phyloP scores from a whole-genome alignment of 1,140 invertebrate genomes.

The Asbolus verrucosus region DNA sequence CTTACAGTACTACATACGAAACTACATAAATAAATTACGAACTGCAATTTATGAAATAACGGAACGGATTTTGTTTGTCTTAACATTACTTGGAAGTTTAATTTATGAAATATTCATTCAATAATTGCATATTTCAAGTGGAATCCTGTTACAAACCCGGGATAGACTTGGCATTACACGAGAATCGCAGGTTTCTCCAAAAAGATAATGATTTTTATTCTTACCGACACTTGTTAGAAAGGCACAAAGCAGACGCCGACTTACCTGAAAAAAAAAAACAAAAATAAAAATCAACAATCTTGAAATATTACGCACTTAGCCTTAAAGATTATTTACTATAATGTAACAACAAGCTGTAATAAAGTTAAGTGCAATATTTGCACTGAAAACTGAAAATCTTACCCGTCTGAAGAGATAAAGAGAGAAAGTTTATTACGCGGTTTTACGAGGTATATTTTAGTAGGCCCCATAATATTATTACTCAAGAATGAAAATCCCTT shows the following conservation, averaged over 20 bases:
- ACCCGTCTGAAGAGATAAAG: conserved; percentile 41
- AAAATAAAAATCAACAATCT: conserved; percentile 1
- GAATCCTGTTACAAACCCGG: conserved; percentile 9
- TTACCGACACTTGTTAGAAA: conserved; percentile 3
- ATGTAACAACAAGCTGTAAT: conserved; percentile 19
- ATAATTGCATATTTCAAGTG: conserved; percentile 42
- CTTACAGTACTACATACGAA: conserved; percentile 40
- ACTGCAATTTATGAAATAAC: conserved; percentile 45
- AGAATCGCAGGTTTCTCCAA: no score
- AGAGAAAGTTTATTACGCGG: conserved; percentile 48
- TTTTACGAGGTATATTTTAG: conserved; percentile 47
- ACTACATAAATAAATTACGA: conserved; percentile 43
- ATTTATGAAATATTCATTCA: conserved; percentile 43
- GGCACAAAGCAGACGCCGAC: no score
- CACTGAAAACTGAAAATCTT: conserved; percentile 14
- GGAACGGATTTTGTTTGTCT: conserved; percentile 46
- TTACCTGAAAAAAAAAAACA: conserved; percentile 39
- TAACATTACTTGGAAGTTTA: conserved; percentile 42
- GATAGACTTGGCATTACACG: no score
- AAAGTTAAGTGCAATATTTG: conserved; percentile 41
- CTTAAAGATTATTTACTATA: conserved; percentile 8
- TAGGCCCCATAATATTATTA: conserved; percentile 23
- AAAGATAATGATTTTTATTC: no score
- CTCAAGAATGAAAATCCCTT: conserved; percentile 39
- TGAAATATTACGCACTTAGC: background rate